phyloP scores from a whole-genome alignment of 2,888 invertebrate species.

The Xestoiulus laeticollis region DNA sequence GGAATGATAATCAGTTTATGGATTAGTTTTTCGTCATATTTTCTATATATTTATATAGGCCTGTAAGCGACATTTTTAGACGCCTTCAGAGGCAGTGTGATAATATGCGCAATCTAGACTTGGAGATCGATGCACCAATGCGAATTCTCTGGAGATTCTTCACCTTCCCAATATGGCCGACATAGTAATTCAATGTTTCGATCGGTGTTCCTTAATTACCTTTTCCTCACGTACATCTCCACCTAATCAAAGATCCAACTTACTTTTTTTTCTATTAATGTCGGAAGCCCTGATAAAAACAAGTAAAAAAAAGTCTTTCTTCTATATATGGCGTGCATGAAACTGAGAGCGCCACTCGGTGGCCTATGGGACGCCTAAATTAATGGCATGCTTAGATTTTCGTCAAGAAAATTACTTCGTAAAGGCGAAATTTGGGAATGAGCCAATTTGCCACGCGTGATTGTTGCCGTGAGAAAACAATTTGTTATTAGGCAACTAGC shows the following conservation, averaged over 20 bases:
- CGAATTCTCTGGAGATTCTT: background rate
- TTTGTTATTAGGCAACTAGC: background rate
- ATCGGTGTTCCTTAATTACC: conserved; percentile 34
- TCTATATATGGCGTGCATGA: background rate
- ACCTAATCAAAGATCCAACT: background rate
- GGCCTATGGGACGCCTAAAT: background rate
- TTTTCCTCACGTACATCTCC: conserved; percentile 34
- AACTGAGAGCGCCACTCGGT: background rate
- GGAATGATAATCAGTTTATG: no score
- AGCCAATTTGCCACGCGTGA: background rate
- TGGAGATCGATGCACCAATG: background rate
- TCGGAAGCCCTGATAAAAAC: conserved; percentile 2
- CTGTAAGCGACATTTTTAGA: no score
- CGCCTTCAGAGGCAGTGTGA: background rate
- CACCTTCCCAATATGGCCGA: conserved; percentile 14
- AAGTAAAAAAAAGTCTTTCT: background rate
- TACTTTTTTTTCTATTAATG: conserved; percentile 30
- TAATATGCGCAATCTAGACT: conserved; percentile 18
- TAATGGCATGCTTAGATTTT: conserved; percentile 13
- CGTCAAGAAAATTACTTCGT: conserved; percentile 5
- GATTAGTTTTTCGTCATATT: no score
- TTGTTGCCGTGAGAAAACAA: conserved; percentile 36
- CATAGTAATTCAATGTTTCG: conserved; percentile 37
- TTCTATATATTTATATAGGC: no score
- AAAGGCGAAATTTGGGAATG: background rate